Conservation (phyloP, 2,113 vertebrate genomes). For the Nothobranchius furzeri region DNA sequence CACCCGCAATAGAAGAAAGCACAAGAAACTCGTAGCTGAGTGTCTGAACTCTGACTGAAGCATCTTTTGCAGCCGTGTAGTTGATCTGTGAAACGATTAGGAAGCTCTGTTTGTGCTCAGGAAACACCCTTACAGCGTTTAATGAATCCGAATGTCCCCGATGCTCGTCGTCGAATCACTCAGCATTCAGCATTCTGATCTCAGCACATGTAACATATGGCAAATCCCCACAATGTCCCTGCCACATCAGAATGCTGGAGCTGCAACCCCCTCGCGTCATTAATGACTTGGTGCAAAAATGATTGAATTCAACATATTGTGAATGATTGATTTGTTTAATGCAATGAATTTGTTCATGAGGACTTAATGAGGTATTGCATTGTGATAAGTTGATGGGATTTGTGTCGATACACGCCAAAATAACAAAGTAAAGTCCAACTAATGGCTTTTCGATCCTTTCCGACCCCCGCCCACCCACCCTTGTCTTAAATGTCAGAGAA, state of each 20-base stretch:
- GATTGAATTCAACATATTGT: slow-evolving; percentile 77
- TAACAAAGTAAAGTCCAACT: slow-evolving; percentile 79
- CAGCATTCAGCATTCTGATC: slow-evolving; percentile 63
- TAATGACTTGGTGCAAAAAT: slow-evolving; percentile 77
- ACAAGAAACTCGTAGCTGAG: slow-evolving; percentile 51
- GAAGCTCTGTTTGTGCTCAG: slow-evolving; percentile 48
- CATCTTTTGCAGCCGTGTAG: slow-evolving; percentile 40
- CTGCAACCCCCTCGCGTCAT: slow-evolving; percentile 47
- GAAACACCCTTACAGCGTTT: slow-evolving; percentile 47
- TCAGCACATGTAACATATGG: slow-evolving; percentile 71
- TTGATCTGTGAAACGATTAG: slow-evolving; percentile 42
- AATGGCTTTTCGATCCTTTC: slow-evolving; percentile 73
- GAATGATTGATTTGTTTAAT: slow-evolving; percentile 83
- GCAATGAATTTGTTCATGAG: slow-evolving; percentile 81
- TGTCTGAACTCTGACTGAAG: slow-evolving; percentile 31
- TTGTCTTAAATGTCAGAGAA: slow-evolving; percentile 65
- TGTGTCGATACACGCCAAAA: slow-evolving; percentile 78
- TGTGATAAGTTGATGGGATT: slow-evolving; percentile 80
- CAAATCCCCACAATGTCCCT: slow-evolving; percentile 56
- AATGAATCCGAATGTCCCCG: slow-evolving; percentile 43
- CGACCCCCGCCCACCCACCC: slow-evolving; percentile 26
- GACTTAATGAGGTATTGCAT: slow-evolving; percentile 81
- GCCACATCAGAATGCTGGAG: slow-evolving; percentile 45
- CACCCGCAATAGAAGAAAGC: slow-evolving; percentile 77
- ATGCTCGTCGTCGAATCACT: slow-evolving; percentile 51